Base-by-base conservation (phyloP, 1,140 invertebrate species). In the Globodera ellingtonae region DNA sequence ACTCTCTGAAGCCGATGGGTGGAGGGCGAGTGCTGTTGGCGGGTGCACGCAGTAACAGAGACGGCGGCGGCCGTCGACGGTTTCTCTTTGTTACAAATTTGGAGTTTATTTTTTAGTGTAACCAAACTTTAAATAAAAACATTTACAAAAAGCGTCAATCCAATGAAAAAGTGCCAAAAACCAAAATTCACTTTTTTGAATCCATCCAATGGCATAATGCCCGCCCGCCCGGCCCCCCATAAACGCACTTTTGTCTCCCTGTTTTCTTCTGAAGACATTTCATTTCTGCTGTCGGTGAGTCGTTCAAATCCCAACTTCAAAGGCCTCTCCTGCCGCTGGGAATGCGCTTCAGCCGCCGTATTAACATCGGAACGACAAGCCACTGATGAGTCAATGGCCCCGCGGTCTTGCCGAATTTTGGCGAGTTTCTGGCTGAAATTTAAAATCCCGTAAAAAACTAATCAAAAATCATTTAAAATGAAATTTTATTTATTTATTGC, bases 361-460 rank as follows among this genome's bases (percentile, higher is more conserved):
- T 0, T 24, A 18, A 70, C 35, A 48, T 75, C 84, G 8, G 84
- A 46, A 15, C 86, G 82, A 67, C 83, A 83, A 24, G 82, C 84
- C 47, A 82, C 80, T 15, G 35, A 62, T 15, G 35, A 62, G 56
- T 81, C 80, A 21, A 82, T 67, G 79, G 80, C 79, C 5, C 62
- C 47, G 4, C 79, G 81, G 47, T 50, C 50, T 24, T 62, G 46
- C 13, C 50, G 24, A 75, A 71, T 81, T 15, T 21, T 18, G 21
- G 5, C 59, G 13, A 78, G 73, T n/a, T 75, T 50, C 18, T 18
- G 62, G 1, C 62, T 75, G 1, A 18, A n/a, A 35, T 35, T 35
- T 35, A 35, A 35, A 35, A 35, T 35, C 35, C 35, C 35, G 35
- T 3, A 35, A 35, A 24, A 24, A 24, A 0, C 24, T 24, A 0